A percentile compares a stretch with the other conserved stretches of the same genome.
Evolutionary conservation across 2,797 vertebrate species (phyloP).

Genomic region (Sebastes steindachneri): DNA sequence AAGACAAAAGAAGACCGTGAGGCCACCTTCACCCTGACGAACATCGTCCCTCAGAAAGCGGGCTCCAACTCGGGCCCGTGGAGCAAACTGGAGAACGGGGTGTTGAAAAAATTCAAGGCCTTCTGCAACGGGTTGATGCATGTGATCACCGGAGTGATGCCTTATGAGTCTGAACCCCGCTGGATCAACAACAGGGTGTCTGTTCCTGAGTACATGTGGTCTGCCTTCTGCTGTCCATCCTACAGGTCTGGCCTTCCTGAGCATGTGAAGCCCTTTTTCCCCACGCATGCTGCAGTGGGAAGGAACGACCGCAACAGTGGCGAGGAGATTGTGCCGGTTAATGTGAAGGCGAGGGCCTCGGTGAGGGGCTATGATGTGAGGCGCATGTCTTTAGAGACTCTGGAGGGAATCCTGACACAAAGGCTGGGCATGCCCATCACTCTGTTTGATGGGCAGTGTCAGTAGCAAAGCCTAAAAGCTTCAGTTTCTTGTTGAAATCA

Average conservation of each 20-base stretch:
- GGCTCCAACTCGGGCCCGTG: slow-evolving; percentile 73
- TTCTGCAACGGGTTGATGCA: slow-evolving; percentile 61
- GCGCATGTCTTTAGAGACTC: slow-evolving; percentile 52
- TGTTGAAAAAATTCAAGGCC: slow-evolving; percentile 14
- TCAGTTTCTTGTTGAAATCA: background rate
- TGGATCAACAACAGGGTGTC: slow-evolving; percentile 66
- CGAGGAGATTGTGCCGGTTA: slow-evolving; percentile 68
- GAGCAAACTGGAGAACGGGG: slow-evolving; percentile 35
- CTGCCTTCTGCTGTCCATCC: slow-evolving; percentile 76
- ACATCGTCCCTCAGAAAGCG: slow-evolving; percentile 65
- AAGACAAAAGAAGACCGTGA: slow-evolving; percentile 20
- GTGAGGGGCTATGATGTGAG: slow-evolving; percentile 70
- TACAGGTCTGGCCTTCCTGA: slow-evolving; percentile 34
- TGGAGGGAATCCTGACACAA: slow-evolving; percentile 62
- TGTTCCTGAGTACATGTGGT: slow-evolving; percentile 80
- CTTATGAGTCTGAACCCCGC: slow-evolving; percentile 31
- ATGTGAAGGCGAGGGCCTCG: background rate
- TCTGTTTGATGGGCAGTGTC: slow-evolving; percentile 65
- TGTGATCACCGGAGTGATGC: slow-evolving; percentile 69
- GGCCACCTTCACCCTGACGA: slow-evolving; percentile 80
- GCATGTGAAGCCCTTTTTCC: slow-evolving; percentile 37
- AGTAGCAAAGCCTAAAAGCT: background rate
- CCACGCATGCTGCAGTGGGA: slow-evolving; percentile 72
- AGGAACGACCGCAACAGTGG: slow-evolving; percentile 68
- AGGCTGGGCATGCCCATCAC: slow-evolving; percentile 53